Evolutionary conservation across 92 coral and sea anemone genomes (phyloP), one percentile per base, ranked within the genome.

Genomic region (Pocillopora meandrina): DNA sequence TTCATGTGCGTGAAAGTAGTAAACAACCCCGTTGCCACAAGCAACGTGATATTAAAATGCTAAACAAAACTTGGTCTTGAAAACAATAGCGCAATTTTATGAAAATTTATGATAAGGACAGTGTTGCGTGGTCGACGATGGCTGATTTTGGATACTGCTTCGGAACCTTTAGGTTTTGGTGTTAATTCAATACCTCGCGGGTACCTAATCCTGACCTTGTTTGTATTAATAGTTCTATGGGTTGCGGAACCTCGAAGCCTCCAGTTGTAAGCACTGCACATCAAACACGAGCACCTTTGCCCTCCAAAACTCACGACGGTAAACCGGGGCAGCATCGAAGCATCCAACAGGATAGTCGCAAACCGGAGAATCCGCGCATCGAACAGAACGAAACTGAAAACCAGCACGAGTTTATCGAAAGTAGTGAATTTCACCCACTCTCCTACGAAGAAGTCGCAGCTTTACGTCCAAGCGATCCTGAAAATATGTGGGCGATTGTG

Each of bases 401-500:
- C 33, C 17, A 61, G 36, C 35, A 35, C 84, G 89, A 86, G 36
- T 52, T 56, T 64, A 75, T 83, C 68, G 86, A 90, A 36, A 72
- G 73, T 71, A 77, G 83, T 26, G 81, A 78, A 66, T 79, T 92
- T 62, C 85, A 87, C 36, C 82, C 74, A 61, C 92, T 93, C 20
- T 79, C 89, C 18, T 94, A 94, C 84, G 99, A 93, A 76, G 95
- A 94, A 83, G 99, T 97, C 35, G 99, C 99, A 7, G 85, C 99
- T 2, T 81, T 92, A 23, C 88, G 98, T 49, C 94, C 94, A 23
- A 61, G 93, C 14, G 88, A 86, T 68, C 98, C 95, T 2, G 82
- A 91, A 9, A 89, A 86, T 65, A 97, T 97, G 99, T 97, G 99
- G 99, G 99, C 98, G 8, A 91, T 95, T 56, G 99, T 97, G 10